Percentiles rank a stretch among this genome's conserved stretches.
These are phyloP conservation scores for Metaphire vulgaris DNA, from an alignment of 1,140 invertebrate species.

Conservation along the genomic window DNA sequence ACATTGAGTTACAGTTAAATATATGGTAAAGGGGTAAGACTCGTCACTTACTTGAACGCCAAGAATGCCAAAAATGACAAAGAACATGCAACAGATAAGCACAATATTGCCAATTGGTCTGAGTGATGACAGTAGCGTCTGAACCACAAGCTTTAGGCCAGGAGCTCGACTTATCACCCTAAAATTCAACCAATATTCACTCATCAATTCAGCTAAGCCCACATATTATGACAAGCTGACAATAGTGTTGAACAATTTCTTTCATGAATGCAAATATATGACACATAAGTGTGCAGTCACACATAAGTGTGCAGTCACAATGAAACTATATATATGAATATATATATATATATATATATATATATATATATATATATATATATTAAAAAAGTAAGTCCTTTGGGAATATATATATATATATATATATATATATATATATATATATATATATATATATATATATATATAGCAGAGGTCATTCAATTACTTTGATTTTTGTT, in stretches of 20 bases:
- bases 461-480: no score
- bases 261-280: neutral
- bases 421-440: no score
- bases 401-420: no score
- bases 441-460: no score
- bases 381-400: no score
- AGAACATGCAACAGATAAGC: conserved; percentile 98
- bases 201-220: neutral
- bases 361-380: no score
- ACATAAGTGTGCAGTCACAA: neutral
- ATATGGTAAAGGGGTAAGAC: no score
- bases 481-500: no score
- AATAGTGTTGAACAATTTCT: conserved; percentile 26
- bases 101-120: conserved; percentile 99
- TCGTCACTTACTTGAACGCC: conserved; percentile 83
- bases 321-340: neutral
- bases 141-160: conserved; percentile 95
- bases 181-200: conserved; percentile 31
- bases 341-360: neutral
- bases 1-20: no score
- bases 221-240: conserved; percentile 15
- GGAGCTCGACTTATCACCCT: conserved; percentile 96
- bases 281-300: neutral
- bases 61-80: conserved; percentile 99
- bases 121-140: conserved; percentile 93